Percentiles rank a stretch among this genome's conserved stretches.
phyloP scores from a whole-genome alignment of 2,797 vertebrate genomes.

The Parotocinclus haroldoi region DNA sequence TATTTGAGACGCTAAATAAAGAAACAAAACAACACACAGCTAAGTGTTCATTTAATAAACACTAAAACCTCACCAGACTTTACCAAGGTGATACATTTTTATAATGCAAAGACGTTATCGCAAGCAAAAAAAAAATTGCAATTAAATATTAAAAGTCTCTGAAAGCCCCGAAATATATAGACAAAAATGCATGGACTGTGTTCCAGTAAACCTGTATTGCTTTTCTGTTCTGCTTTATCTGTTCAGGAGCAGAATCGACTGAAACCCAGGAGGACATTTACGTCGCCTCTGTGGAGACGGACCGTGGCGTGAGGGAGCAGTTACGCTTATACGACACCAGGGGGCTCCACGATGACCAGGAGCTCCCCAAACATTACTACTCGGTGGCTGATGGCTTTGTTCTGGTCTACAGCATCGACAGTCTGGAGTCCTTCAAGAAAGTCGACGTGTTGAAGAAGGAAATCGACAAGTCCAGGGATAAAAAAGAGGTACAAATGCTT shows the following conservation, averaged over 20 bases:
- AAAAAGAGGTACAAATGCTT: conserved; percentile 80
- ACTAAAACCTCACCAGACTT: too few relatives aligned
- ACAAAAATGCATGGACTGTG: too few relatives aligned
- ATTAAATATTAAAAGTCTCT: too few relatives aligned
- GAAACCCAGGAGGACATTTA: conserved; percentile 93
- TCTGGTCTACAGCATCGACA: conserved; percentile 91
- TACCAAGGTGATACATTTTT: too few relatives aligned
- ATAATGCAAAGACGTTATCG: too few relatives aligned
- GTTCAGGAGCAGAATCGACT: conserved; percentile 77
- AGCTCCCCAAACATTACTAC: conserved; percentile 91
- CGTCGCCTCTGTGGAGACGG: conserved; percentile 88
- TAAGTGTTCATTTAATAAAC: too few relatives aligned
- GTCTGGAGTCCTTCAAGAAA: conserved; percentile 85
- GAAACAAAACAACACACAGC: too few relatives aligned
- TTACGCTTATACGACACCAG: conserved; percentile 89
- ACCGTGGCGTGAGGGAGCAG: conserved; percentile 89
- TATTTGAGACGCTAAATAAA: too few relatives aligned
- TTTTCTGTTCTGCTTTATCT: background rate
- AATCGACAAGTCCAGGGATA: conserved; percentile 88
- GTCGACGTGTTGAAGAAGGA: conserved; percentile 90
- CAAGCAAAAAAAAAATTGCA: too few relatives aligned
- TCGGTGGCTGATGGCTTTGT: conserved; percentile 89
- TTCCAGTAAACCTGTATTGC: too few relatives aligned
- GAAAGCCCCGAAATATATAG: too few relatives aligned
- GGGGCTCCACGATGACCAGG: conserved; percentile 81